A percentile compares a stretch with the other conserved stretches of the same genome.
Evolutionary conservation across 2,888 invertebrate species (phyloP).

Genomic region (Acleris holmiana): DNA sequence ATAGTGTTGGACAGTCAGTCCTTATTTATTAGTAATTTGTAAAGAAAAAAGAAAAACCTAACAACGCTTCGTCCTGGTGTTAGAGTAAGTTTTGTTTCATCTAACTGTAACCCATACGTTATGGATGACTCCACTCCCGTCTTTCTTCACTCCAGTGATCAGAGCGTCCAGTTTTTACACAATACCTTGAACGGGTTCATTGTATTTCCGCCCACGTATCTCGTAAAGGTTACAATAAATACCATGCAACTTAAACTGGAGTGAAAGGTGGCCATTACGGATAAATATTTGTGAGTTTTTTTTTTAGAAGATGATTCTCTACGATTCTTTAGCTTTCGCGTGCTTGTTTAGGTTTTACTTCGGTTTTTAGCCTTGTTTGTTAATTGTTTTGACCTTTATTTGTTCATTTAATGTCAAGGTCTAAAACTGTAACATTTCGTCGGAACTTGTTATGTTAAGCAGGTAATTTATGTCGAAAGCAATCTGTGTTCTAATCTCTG

Average conservation of each 20-base stretch:
- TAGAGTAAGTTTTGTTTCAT: conserved; percentile 25
- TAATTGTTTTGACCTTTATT: conserved; percentile 27
- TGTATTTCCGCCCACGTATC: conserved; percentile 43
- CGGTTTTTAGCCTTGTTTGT: conserved; percentile 11
- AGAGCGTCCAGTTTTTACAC: conserved; percentile 46
- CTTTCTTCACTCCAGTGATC: conserved; percentile 51
- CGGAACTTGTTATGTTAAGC: conserved; percentile 28
- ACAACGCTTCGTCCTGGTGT: neutral
- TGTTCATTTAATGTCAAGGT: conserved; percentile 28
- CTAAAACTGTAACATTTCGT: conserved; percentile 34
- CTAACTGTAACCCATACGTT: conserved; percentile 30
- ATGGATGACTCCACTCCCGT: conserved; percentile 44
- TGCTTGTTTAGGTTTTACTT: conserved; percentile 11
- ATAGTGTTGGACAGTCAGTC: neutral
- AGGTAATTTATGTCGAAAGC: conserved; percentile 7
- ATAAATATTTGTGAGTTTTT: conserved; percentile 24
- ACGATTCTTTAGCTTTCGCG: conserved; percentile 18
- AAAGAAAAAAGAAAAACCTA: conserved; percentile 4
- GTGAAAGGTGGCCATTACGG: conserved; percentile 35
- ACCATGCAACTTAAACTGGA: conserved; percentile 23
- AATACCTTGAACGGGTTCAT: conserved; percentile 38
- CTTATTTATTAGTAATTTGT: conserved; percentile 3
- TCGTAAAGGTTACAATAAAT: conserved; percentile 31
- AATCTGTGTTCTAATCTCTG: neutral
- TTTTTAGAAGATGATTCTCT: neutral